Base-by-base conservation (phyloP, 1,140 invertebrate genomes). In the Teleogryllus occipitalis region DNA sequence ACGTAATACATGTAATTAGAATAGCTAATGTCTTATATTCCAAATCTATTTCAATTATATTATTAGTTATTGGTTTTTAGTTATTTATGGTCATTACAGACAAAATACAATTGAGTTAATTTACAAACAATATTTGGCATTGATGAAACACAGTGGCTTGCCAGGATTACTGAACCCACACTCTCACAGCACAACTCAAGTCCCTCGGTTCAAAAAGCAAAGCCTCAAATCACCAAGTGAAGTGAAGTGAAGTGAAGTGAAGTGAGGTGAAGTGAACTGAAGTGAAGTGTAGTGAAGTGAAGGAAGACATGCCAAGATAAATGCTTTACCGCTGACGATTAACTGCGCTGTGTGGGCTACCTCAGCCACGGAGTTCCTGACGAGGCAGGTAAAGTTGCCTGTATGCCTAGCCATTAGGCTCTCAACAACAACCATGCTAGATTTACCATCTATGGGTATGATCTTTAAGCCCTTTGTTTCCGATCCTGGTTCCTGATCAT, bases 361-460 rank as follows among this genome's bases (percentile, higher is more conserved):
- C 6, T 77, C 75, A 8, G 86, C 86, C 21, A 81, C 84, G 39
- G 80, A 22, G 79, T 86, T 86, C 27, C 80, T 81, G n/a, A 84
- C 86, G 14, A 82, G 82, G 82, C 89, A 90, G 3, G 88, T 88
- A 82, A 89, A 90, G 82, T 88, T 87, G 8, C 88, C 88, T 72
- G 86, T 85, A 83, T 89, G 87, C 75, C 82, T 82, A 8, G 88
- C 85, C 21, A 83, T 85, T 6, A 87, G 75, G 14, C 54, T 74
- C 39, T 46, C 79, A 46, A 80, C 74, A 47, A 74, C 54, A 27
- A 80, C 48, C n/a, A 54, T 77, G 79, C 79, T 80, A 47, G 79
- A 74, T 54, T 74, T 48, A 48, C 47, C 79, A 74, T 80, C 79
- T 46, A 80, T 75, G 74, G 47, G 18, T 47, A 65, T 47, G 8